Percentiles rank a stretch among this genome's conserved stretches.
phyloP scores from a whole-genome alignment of 2,113 vertebrate species.

The Saccopteryx bilineata region DNA sequence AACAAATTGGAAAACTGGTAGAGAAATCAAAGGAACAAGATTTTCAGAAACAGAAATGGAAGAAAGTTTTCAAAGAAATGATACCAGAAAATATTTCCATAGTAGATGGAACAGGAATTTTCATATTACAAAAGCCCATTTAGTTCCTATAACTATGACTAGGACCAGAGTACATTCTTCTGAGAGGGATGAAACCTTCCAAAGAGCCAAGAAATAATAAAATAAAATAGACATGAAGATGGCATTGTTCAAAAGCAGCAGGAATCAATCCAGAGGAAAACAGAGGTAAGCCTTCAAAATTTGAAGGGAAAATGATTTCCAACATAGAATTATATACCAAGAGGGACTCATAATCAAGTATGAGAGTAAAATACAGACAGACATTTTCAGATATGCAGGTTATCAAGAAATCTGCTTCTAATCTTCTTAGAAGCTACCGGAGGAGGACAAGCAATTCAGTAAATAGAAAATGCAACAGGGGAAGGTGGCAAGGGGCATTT shows the following conservation, averaged over 20 bases:
- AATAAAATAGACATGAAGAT: background rate
- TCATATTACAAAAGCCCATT: background rate
- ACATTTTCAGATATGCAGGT: background rate
- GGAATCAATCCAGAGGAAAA: background rate
- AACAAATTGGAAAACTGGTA: background rate
- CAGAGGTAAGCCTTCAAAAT: background rate
- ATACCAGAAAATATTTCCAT: background rate
- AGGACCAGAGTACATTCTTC: background rate
- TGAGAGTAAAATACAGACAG: background rate
- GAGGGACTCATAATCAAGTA: background rate
- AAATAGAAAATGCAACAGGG: background rate
- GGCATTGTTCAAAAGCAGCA: background rate
- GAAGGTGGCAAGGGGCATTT: background rate
- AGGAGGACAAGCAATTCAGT: background rate
- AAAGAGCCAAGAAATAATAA: background rate
- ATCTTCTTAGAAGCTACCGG: background rate
- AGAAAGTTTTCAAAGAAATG: background rate
- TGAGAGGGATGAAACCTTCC: background rate
- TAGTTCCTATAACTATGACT: background rate
- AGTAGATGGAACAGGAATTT: background rate
- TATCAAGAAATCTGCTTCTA: background rate
- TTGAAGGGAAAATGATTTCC: background rate
- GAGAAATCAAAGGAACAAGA: background rate
- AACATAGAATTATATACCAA: background rate
- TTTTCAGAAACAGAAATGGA: conserved; percentile 21